These are phyloP conservation scores for Argyresthia goedartella DNA, from an alignment of 2,888 invertebrate species.

Conservation along the genomic window DNA sequence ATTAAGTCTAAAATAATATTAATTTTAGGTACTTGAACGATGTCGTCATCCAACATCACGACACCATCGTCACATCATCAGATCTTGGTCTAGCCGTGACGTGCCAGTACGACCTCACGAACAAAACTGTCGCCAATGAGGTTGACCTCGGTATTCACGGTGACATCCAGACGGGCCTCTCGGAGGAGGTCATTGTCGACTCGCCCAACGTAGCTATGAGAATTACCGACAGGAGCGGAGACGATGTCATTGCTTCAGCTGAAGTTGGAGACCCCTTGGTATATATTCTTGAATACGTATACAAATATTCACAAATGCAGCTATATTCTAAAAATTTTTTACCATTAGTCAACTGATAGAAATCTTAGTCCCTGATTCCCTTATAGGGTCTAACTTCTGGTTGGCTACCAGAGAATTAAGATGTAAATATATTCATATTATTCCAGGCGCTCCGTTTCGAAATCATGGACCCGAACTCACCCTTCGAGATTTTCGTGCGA, in stretches of 20 bases:
- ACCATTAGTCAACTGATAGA: too few species aligned
- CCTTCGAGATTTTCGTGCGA: slow-evolving; percentile 95
- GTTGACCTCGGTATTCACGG: slow-evolving; percentile 91
- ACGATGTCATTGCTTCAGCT: slow-evolving; percentile 87
- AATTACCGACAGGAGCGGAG: slow-evolving; percentile 87
- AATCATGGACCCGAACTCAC: slow-evolving; percentile 92
- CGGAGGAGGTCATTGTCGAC: slow-evolving; percentile 93
- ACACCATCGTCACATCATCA: slow-evolving; percentile 94
- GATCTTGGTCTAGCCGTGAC: slow-evolving; percentile 94
- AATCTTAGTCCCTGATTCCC: too few species aligned
- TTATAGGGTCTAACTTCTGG: too few species aligned
- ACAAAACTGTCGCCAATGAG: slow-evolving; percentile 94
- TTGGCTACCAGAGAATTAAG: too few species aligned
- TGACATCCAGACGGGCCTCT: slow-evolving; percentile 87
- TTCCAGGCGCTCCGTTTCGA: slow-evolving; percentile 85
- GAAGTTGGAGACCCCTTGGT: slow-evolving; percentile 92
- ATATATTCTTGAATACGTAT: slow-evolving; percentile 14
- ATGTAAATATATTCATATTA: not conserved
- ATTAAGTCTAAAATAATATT: not conserved
- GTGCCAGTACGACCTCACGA: slow-evolving; percentile 94
- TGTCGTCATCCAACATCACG: slow-evolving; percentile 95
- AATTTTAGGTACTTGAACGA: slow-evolving; percentile 81
- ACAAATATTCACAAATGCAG: not conserved
- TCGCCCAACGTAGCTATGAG: slow-evolving; percentile 96
- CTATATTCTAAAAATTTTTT: too few species aligned